phyloP scores from a whole-genome alignment of 2,888 invertebrate species.

The Lottia gigantea region DNA sequence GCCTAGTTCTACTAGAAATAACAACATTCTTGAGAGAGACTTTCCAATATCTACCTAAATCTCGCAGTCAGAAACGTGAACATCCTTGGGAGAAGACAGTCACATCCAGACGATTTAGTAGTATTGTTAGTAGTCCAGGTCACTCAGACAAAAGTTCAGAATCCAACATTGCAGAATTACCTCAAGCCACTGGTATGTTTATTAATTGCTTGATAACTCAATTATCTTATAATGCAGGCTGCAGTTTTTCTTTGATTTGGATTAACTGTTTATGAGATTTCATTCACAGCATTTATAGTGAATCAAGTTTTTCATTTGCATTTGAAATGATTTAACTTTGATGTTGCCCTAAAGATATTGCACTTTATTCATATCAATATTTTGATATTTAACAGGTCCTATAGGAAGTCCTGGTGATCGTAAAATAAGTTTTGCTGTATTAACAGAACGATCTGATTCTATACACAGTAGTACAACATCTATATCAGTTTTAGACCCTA shows the following conservation, averaged over 20 bases:
- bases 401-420: slow-evolving; percentile 65
- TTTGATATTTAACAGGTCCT: slow-evolving; percentile 19
- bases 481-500: slow-evolving; percentile 48
- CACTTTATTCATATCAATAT: too few species aligned
- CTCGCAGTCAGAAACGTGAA: slow-evolving; percentile 61
- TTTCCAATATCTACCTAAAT: slow-evolving; percentile 78
- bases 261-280: too few species aligned
- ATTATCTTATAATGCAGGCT: too few species aligned
- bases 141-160: slow-evolving; percentile 72
- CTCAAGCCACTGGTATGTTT: slow-evolving; percentile 44
- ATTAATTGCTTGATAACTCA: neutral
- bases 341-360: too few species aligned
- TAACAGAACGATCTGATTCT: slow-evolving; percentile 66
- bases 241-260: too few species aligned
- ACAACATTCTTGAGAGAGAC: slow-evolving; percentile 97
- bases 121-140: slow-evolving; percentile 94
- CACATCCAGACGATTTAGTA: slow-evolving; percentile 84
- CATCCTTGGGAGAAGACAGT: slow-evolving; percentile 59
- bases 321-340: too few species aligned
- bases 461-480: slow-evolving; percentile 66
- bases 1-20: slow-evolving; percentile 94
- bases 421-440: slow-evolving; percentile 68
- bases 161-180: slow-evolving; percentile 57
- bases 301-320: too few species aligned
- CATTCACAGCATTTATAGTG: too few species aligned